Percentiles rank a stretch among this genome's conserved stretches.
These are phyloP conservation scores for Hypomesus transpacificus DNA, from an alignment of 2,113 vertebrate genomes.

Conservation along the genomic window DNA sequence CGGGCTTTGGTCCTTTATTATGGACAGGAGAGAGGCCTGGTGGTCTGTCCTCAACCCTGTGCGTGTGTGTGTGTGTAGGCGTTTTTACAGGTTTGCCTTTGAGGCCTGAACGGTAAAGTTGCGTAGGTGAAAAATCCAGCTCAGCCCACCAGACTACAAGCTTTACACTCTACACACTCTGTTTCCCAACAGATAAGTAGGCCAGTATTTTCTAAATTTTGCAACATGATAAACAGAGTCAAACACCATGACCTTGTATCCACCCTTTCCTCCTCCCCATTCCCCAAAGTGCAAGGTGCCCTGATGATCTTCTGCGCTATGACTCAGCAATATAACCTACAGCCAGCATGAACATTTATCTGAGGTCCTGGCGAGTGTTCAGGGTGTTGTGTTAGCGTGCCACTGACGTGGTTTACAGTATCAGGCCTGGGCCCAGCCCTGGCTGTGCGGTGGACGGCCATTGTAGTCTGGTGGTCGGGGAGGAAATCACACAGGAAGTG, in stretches of 20 bases:
- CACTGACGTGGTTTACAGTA: conserved; percentile 41
- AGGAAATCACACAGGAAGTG: conserved; percentile 45
- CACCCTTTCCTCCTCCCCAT: not conserved
- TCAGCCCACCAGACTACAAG: too few relatives aligned
- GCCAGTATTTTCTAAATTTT: too few relatives aligned
- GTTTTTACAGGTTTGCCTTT: not conserved
- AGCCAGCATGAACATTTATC: not conserved
- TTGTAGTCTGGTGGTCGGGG: conserved; percentile 46
- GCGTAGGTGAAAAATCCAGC: too few relatives aligned
- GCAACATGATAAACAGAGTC: too few relatives aligned
- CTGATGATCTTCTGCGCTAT: not conserved
- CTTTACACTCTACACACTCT: too few relatives aligned
- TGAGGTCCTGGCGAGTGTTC: not conserved
- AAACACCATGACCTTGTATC: not conserved
- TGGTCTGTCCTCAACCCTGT: too few relatives aligned
- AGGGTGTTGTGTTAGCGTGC: conserved; percentile 51
- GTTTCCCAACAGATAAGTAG: too few relatives aligned
- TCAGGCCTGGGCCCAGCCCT: conserved; percentile 24
- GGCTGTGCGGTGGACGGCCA: conserved; percentile 10
- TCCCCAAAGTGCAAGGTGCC: not conserved
- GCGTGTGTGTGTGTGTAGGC: not conserved
- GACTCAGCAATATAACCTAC: conserved; percentile 1
- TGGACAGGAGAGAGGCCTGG: too few relatives aligned
- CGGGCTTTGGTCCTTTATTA: too few relatives aligned
- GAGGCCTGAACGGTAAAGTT: too few relatives aligned